Evolutionary conservation across 2,797 vertebrate species (phyloP).

Genomic region (Acanthornis magna): DNA sequence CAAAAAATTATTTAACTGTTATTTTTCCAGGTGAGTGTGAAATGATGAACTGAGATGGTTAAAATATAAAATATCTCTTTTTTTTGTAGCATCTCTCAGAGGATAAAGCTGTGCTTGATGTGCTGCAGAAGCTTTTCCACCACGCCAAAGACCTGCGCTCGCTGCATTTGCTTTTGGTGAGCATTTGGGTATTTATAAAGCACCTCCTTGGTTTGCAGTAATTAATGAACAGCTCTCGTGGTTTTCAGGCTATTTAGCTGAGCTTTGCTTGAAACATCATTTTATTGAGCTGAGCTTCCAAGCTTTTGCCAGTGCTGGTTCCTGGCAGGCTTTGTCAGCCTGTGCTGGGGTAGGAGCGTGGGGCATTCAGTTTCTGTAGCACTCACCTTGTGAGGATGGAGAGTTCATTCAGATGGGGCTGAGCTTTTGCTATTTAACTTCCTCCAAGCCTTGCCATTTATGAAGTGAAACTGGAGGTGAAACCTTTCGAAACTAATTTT

Average conservation of each 20-base stretch:
- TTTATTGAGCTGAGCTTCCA: accelerated
- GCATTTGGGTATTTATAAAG: background rate
- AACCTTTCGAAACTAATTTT: background rate
- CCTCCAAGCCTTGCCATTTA: background rate
- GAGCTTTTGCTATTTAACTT: background rate
- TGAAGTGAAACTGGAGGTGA: background rate
- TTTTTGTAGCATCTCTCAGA: conserved; percentile 79
- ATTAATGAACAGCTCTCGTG: accelerated
- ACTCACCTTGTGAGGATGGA: accelerated
- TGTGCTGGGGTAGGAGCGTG: background rate
- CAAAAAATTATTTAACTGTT: too few relatives aligned
- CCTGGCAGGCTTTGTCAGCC: too few relatives aligned
- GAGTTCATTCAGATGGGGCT: background rate
- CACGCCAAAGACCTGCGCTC: conserved; percentile 86
- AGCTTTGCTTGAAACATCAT: background rate
- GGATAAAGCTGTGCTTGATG: conserved; percentile 78
- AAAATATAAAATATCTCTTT: accelerated
- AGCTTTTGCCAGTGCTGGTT: background rate
- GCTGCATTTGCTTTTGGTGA: conserved; percentile 85
- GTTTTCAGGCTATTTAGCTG: background rate
- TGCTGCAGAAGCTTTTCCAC: conserved; percentile 84
- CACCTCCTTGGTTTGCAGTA: accelerated
- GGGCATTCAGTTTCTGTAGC: background rate
- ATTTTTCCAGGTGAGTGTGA: background rate
- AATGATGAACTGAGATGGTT: background rate